Evolutionary conservation across 2,113 vertebrate species (phyloP).

Genomic region (Sinocyclocheilus anophthalmus): DNA sequence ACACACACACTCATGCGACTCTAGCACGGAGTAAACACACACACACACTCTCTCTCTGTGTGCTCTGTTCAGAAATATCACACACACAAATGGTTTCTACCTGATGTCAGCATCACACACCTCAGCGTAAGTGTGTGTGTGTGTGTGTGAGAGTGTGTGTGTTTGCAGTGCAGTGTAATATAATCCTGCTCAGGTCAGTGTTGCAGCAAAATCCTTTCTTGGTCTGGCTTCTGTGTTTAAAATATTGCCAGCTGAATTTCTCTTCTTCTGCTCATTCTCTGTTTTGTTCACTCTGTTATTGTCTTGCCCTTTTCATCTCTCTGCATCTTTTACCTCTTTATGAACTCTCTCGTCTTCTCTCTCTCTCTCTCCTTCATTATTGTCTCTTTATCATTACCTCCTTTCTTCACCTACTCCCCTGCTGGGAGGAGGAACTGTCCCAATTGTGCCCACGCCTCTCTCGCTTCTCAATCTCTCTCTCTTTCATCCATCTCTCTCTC

Average conservation of each 20-base stretch:
- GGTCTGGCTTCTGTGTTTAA: not conserved
- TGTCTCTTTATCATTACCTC: conserved; percentile 30
- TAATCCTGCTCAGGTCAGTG: conserved; percentile 50
- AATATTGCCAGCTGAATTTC: conserved; percentile 29
- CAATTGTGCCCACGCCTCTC: conserved; percentile 45
- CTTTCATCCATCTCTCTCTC: not conserved
- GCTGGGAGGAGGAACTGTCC: conserved; percentile 47
- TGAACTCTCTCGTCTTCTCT: no score
- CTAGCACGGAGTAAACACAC: conserved; percentile 12
- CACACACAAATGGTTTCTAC: conserved; percentile 2
- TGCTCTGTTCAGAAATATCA: conserved; percentile 23
- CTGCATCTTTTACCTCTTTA: conserved; percentile 31
- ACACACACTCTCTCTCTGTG: not conserved
- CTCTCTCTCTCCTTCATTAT: conserved; percentile 21
- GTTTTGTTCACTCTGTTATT: conserved; percentile 17
- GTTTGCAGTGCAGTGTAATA: conserved; percentile 43
- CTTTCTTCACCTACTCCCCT: conserved; percentile 41
- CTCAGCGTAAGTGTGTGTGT: not conserved
- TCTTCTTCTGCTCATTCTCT: not conserved
- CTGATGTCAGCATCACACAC: conserved; percentile 28
- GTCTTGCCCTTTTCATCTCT: not conserved
- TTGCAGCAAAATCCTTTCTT: conserved; percentile 33
- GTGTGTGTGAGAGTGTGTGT: no score
- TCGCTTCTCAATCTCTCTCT: conserved; percentile 35
- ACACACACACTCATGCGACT: conserved; percentile 9